Evolutionary conservation across 2,797 vertebrate species (phyloP), one percentile per base, ranked within the genome.

Genomic region (Acipenser ruthenus): DNA sequence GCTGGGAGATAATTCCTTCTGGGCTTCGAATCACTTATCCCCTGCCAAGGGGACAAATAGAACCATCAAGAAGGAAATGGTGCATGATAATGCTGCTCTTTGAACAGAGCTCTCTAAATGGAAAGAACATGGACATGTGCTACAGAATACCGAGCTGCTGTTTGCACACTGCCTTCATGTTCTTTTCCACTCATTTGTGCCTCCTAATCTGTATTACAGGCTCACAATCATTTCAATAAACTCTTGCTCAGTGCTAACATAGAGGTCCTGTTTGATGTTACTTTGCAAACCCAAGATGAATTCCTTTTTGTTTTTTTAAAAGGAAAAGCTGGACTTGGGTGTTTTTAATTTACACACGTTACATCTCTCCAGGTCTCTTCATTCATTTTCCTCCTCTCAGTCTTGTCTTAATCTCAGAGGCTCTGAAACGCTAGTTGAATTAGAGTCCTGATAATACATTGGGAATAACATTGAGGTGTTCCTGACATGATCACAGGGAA

Each of bases 1-100:
- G 79, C 79, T 74, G 79, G 69, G 65, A 82, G 73, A 80, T 83
- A 78, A 85, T 85, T 85, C 80, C 74, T 82, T 83, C 79, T 77
- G 75, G 75, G 77, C 76, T 76, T 75, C 79, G 76, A 83, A 69
- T 82, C 75, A 81, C 70, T 73, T 80, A 78, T 75, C 78, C 83
- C 75, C 75, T 66, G 69, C 69, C 77, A 80, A 73, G 84, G 72
- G 75, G 75, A 85, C 80, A 88, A 88, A 86, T 83, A 85, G 81
- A 85, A 75, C 72, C 79, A 82, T 83, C 78, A 80, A 76, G 81
- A 71, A 81, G 79, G 83, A 88, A 88, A 86, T 82, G 80, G 78
- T 77, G 80, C 80, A 75, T 77, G 77, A 82, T 81, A 82, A 82
- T 82, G 75, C 60, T 58, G 71, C 79, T 78, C 72, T 83, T 80